A percentile compares a stretch with the other conserved stretches of the same genome.
These are phyloP conservation scores for Thyatira batis DNA, from an alignment of 2,888 invertebrate genomes.

Conservation along the genomic window DNA sequence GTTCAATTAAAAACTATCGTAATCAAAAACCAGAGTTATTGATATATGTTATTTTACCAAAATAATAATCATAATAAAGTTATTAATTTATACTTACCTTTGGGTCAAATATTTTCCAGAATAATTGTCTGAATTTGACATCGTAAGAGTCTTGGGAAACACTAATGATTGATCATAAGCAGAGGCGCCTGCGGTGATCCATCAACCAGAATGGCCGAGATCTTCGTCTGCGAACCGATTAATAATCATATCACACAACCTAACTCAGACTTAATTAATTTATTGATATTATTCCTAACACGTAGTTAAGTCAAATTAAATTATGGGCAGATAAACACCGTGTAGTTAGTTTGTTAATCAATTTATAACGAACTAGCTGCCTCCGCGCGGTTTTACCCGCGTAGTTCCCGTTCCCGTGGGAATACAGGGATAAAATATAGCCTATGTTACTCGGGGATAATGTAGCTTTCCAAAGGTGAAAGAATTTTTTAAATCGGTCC, in stretches of 20 bases:
- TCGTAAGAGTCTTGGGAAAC: constrained; percentile 16
- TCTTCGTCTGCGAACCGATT: constrained; percentile 16
- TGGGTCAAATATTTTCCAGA: too few relatives aligned
- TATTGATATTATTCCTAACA: constrained; percentile 16
- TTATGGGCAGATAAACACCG: not conserved
- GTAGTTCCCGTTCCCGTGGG: too few relatives aligned
- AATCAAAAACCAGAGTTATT: too few relatives aligned
- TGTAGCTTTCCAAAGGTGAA: too few relatives aligned
- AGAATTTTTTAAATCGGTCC: too few relatives aligned
- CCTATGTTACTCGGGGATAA: too few relatives aligned
- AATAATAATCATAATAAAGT: too few relatives aligned
- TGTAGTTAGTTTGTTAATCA: not conserved
- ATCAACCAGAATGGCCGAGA: constrained; percentile 36
- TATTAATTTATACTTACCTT: too few relatives aligned
- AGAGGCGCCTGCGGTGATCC: constrained; percentile 48
- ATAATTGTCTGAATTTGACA: constrained; percentile 22
- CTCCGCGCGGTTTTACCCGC: too few relatives aligned
- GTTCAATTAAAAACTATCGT: too few relatives aligned
- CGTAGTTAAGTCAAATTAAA: constrained; percentile 1
- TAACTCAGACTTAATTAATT: constrained; percentile 26
- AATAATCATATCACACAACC: constrained; percentile 27
- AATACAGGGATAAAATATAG: too few relatives aligned
- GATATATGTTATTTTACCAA: too few relatives aligned
- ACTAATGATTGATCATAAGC: constrained; percentile 54
- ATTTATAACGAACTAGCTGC: not conserved